Evolutionary conservation across 1,140 invertebrate species (phyloP), one percentile per base, ranked within the genome.

Genomic region (Cydia strobilella): DNA sequence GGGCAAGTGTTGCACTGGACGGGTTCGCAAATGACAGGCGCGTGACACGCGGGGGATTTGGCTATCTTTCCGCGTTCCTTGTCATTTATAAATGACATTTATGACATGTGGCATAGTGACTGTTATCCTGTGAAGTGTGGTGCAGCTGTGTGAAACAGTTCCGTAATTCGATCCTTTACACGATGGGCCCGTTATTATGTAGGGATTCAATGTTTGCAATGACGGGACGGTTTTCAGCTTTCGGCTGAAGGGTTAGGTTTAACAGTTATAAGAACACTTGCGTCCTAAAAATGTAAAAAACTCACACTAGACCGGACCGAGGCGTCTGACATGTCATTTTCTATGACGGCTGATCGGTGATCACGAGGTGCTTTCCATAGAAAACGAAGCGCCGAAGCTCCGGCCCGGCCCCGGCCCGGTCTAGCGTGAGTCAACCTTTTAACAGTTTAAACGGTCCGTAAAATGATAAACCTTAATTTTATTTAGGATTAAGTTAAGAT

Each of bases 1-100:
- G 63, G 63, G 63, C 63, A 66, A 66, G 63, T 66, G 63, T 9
- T 59, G 51, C 51, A 54, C 45, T 48, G 45, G 45, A 15, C 51
- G 54, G 20, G 54, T 59, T 59, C 18, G 18, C 20, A 59, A 59
- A 59, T 59, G 54, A 59, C 54, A 59, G 54, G 54, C 54, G 54
- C 54, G 54, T 59, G 54, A 59, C 54, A 59, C 54, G 4, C 54
- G 1, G n/a, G 54, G 54, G 54, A 54, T 54, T 59, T 59, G 54
- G 54, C 54, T 51, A 51, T 18, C 42, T 54, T 54, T 18, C 51
- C 51, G n/a, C 51, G 15, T 54, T 54, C 20, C 10, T 59, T 20
- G 18, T 23, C 20, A 3, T 59, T 10, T 12, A 23, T 10, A 59
- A 59, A 59, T 20, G 54, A 59, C 20, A 23, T 23, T 59, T 59